Evolutionary conservation across 2,797 vertebrate genomes (phyloP).

Genomic region (Macroramphosus scolopax): DNA sequence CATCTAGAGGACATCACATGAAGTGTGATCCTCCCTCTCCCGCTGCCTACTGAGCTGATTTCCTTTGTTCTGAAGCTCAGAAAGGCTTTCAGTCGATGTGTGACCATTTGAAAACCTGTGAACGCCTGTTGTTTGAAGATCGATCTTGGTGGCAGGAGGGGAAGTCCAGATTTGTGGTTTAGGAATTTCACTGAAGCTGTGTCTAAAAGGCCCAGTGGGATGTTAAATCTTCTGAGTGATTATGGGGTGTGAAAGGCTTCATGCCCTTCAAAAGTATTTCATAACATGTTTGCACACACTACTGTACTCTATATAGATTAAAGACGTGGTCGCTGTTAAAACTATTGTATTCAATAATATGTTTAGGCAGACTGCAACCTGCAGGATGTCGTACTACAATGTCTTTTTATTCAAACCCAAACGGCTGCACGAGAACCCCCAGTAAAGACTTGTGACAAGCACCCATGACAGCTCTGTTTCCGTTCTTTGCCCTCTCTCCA

Average conservation of each 20-base stretch:
- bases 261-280: slow-evolving; percentile 64
- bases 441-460: slow-evolving; percentile 16
- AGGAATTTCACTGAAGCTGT: slow-evolving; percentile 61
- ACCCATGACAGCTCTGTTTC: slow-evolving; percentile 5
- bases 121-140: slow-evolving; percentile 68
- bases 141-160: slow-evolving; percentile 59
- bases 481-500: slow-evolving; percentile 13
- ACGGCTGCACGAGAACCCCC: slow-evolving; percentile 12
- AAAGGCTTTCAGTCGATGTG: slow-evolving; percentile 55
- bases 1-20: slow-evolving; percentile 55
- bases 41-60: slow-evolving; percentile 49
- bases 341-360: no score
- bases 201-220: slow-evolving; percentile 63
- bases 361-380: no score
- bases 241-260: slow-evolving; percentile 50
- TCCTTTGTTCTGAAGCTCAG: slow-evolving; percentile 62
- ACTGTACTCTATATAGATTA: not conserved
- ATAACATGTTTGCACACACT: slow-evolving; percentile 23
- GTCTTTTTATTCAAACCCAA: slow-evolving; percentile 18
- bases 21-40: slow-evolving; percentile 29
- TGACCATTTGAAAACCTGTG: slow-evolving; percentile 56
- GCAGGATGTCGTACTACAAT: not conserved
- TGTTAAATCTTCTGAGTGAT: slow-evolving; percentile 56
- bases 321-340: no score
- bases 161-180: slow-evolving; percentile 56